These are phyloP conservation scores for Gallinago paraguaiae DNA, from an alignment of 2,113 vertebrate genomes.

Conservation along the genomic window DNA sequence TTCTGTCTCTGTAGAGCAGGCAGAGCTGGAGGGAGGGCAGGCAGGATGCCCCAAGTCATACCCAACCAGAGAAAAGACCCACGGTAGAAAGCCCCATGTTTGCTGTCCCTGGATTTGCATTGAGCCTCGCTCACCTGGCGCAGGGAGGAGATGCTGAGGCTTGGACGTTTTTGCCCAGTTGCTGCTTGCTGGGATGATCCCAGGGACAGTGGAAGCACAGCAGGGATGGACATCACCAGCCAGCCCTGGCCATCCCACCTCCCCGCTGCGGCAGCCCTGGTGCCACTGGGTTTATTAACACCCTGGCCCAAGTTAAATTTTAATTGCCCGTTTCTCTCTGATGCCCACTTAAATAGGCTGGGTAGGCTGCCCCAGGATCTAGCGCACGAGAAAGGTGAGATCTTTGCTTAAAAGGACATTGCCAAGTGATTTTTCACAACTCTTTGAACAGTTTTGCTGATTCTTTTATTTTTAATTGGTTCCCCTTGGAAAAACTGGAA, in stretches of 20 bases:
- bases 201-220: not conserved
- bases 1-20: not conserved
- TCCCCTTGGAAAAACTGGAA: slow-evolving; percentile 55
- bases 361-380: slow-evolving; percentile 18
- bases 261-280: not conserved
- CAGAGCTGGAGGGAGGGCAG: not conserved
- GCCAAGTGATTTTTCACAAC: slow-evolving; percentile 52
- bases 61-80: not conserved
- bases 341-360: slow-evolving; percentile 12
- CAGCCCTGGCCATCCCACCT: not conserved
- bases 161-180: not conserved
- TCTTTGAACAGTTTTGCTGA: slow-evolving; percentile 56
- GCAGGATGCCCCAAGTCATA: not conserved
- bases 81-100: not conserved
- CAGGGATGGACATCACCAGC: not conserved
- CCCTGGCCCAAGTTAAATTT: not conserved
- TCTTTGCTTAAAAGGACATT: slow-evolving; percentile 36
- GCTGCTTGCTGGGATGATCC: not conserved
- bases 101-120: not conserved
- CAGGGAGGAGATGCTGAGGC: not conserved
- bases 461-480: slow-evolving; percentile 70
- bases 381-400: slow-evolving; percentile 10
- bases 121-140: fast-evolving
- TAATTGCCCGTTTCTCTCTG: slow-evolving; percentile 31
- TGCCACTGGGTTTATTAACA: not conserved